A percentile compares a stretch with the other conserved stretches of the same genome.
phyloP scores from a whole-genome alignment of 2,888 invertebrate genomes.

The Diabrotica balteata region DNA sequence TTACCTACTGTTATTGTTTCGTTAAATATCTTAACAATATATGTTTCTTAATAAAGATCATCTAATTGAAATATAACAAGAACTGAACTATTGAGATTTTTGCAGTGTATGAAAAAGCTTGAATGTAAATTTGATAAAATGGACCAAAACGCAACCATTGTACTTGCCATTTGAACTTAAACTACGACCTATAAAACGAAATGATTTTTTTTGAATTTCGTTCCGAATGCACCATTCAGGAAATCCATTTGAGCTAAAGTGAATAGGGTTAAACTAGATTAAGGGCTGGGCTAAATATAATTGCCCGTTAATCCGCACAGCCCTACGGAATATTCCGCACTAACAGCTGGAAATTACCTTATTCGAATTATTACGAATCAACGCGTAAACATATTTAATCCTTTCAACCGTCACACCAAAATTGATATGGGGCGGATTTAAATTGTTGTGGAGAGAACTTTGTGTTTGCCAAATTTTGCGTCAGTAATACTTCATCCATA shows the following conservation, averaged over 20 bases:
- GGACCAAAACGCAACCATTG: too few species aligned
- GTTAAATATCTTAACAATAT: too few species aligned
- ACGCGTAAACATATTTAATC: constrained; percentile 40
- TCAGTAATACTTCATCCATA: constrained; percentile 2
- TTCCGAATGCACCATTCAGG: not conserved
- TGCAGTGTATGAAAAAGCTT: too few species aligned
- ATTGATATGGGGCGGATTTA: constrained; percentile 34
- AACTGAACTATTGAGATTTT: too few species aligned
- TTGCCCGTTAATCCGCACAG: constrained; percentile 34
- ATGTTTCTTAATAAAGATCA: too few species aligned
- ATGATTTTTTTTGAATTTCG: not conserved
- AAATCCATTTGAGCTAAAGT: constrained; percentile 18
- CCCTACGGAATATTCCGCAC: constrained; percentile 38
- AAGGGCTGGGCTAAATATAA: constrained; percentile 31
- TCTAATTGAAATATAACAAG: too few species aligned
- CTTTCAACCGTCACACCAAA: constrained; percentile 36
- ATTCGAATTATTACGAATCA: constrained; percentile 39
- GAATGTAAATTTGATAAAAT: too few species aligned
- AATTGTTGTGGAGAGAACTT: constrained; percentile 21
- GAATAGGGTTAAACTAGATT: constrained; percentile 28
- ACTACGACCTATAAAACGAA: not conserved
- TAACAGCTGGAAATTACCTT: constrained; percentile 42
- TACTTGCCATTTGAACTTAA: not conserved
- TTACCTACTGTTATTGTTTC: too few species aligned
- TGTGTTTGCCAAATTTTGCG: constrained; percentile 12